Evolutionary conservation across 2,113 vertebrate genomes (phyloP).

Genomic region (Nannospalax galili): DNA sequence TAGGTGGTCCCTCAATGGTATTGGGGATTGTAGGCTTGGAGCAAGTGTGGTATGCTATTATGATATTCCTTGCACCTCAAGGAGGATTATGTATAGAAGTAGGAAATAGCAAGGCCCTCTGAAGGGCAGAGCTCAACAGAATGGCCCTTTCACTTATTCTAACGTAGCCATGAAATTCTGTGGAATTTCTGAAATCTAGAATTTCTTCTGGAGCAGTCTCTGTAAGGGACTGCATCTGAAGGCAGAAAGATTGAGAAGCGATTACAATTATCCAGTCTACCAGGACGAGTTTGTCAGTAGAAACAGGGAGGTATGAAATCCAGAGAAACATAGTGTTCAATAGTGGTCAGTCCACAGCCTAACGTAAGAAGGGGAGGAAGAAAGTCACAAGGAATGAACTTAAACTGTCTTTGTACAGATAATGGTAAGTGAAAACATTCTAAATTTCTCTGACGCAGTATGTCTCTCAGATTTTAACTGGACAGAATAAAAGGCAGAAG

Average conservation of each 20-base stretch:
- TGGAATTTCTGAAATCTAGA: not conserved
- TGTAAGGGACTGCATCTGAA: not conserved
- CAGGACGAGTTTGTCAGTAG: not conserved
- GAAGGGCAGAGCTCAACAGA: not conserved
- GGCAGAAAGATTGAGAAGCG: not conserved
- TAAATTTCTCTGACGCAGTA: not conserved
- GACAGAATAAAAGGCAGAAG: not conserved
- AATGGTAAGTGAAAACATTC: not conserved
- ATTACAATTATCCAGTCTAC: rapidly evolving
- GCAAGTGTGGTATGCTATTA: not conserved
- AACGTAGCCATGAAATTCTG: not conserved
- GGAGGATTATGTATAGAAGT: not conserved
- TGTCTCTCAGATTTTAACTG: not conserved
- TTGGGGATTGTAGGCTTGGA: not conserved
- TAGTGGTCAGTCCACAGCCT: not conserved
- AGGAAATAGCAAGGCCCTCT: not conserved
- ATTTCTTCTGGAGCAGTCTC: not conserved
- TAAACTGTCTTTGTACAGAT: not conserved
- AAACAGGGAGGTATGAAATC: not conserved
- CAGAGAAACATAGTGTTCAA: not conserved
- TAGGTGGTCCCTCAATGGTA: not conserved
- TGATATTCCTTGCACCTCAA: not conserved
- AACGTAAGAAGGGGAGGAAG: not conserved
- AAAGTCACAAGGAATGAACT: not conserved
- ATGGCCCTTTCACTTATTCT: rapidly evolving